Base-by-base conservation (phyloP, 1,140 invertebrate genomes). In the Cydia strobilella region DNA sequence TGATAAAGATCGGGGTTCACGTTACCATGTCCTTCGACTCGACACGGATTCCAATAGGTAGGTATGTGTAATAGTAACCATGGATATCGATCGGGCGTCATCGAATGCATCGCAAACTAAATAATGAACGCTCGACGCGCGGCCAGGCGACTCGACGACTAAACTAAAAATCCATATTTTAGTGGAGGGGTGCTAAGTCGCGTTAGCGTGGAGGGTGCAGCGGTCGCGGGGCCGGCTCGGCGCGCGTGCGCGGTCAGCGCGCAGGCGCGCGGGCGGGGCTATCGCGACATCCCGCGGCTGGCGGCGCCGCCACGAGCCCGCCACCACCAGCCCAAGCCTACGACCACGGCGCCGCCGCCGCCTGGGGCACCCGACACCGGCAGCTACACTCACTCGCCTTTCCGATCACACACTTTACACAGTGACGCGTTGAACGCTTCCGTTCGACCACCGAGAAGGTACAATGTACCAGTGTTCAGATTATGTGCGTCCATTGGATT, bases 231-330 rank as follows among this genome's bases (percentile, higher is more conserved):
- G 45, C 62, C 62, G 73, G 25, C 31, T 54, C 62, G n/a, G 77
- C 15, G 75, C 66, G 65, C 72, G 42, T 77, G 75, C 77, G 77
- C 72, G 80, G 76, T 74, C 75, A 73, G 65, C 77, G 66, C 72
- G 74, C 76, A 73, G 72, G 63, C 31, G 75, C 31, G 75, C 62
- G n/a, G 76, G 79, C 76, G 80, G 72, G 76, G 76, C 72, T 71
- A 48, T 48, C 69, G 66, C 54, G 54, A 73, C 75, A 48, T 69
- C 77, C n/a, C 73, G 74, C 35, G 72, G 48, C 27, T 23, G 69
- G 73, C 27, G 39, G 54, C 63, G 31, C 42, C 63, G 63, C 63
- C 63, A 35, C 63, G 63, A 65, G 23, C 25, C 59, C 5, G 25
- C 63, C 63, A 35, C 23, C 63, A 65, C 63, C 63, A 65, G 63